These are phyloP conservation scores for Clivina fossor DNA, from an alignment of 2,888 invertebrate genomes.

Conservation along the genomic window DNA sequence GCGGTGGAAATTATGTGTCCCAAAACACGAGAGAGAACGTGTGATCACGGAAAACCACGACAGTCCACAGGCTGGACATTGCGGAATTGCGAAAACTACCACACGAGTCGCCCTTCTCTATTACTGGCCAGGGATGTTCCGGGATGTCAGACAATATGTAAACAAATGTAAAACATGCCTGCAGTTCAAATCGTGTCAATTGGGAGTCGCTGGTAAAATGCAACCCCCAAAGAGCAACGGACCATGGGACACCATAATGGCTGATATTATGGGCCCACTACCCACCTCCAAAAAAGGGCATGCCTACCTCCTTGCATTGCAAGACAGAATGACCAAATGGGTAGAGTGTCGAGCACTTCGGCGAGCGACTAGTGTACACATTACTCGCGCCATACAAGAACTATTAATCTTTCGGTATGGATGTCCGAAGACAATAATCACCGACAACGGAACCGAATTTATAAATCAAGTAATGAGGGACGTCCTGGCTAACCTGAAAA, in stretches of 20 bases:
- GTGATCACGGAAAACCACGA: slow-evolving; percentile 4
- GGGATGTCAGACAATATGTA: slow-evolving; percentile 41
- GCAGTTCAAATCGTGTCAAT: slow-evolving; percentile 39
- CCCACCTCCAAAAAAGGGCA: slow-evolving; percentile 42
- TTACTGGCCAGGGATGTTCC: slow-evolving; percentile 43
- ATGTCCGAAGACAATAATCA: slow-evolving; percentile 19
- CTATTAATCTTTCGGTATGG: slow-evolving; percentile 10
- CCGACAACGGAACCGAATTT: slow-evolving; percentile 30
- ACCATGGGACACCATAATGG: slow-evolving; percentile 41
- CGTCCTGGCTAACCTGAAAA: too few species aligned
- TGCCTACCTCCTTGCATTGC: slow-evolving; percentile 40
- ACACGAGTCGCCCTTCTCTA: slow-evolving; percentile 38
- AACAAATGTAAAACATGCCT: slow-evolving; percentile 39
- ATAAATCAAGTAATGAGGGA: slow-evolving; percentile 33
- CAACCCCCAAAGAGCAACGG: slow-evolving; percentile 22
- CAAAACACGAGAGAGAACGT: neutral
- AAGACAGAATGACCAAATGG: slow-evolving; percentile 43
- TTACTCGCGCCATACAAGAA: slow-evolving; percentile 4
- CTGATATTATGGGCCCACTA: slow-evolving; percentile 45
- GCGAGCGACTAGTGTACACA: slow-evolving; percentile 34
- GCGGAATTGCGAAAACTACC: slow-evolving; percentile 42
- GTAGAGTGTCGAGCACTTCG: slow-evolving; percentile 37
- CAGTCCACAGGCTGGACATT: slow-evolving; percentile 25
- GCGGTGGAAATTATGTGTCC: neutral
- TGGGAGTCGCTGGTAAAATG: slow-evolving; percentile 38